Conservation (phyloP, 2,888 invertebrate genomes). For the Cyrtodaria siliqua region DNA sequence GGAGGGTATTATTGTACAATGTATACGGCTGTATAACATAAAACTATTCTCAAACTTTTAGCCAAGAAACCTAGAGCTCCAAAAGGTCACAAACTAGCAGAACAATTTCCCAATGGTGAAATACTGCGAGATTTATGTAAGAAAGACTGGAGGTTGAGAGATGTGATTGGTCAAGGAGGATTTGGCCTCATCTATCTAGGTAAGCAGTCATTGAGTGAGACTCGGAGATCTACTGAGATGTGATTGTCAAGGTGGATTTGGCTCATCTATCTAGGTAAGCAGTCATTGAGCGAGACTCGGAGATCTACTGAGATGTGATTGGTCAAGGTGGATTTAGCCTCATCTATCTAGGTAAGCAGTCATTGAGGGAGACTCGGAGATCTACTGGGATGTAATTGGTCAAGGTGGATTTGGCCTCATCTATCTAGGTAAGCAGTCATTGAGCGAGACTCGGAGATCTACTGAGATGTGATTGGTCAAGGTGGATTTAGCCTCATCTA, state of each 20-base stretch:
- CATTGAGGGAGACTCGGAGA: no score
- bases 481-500: slow-evolving; percentile 99
- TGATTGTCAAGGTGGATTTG: no score
- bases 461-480: slow-evolving; percentile 93
- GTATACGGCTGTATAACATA: no score
- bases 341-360: no score
- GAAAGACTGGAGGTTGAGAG: slow-evolving; percentile 94
- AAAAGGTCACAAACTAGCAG: slow-evolving; percentile 79
- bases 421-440: slow-evolving; percentile 94
- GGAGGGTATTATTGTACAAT: no score
- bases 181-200: slow-evolving; percentile 97
- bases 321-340: no score
- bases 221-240: background rate
- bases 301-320: background rate
- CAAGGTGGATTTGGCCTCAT: slow-evolving; percentile 97
- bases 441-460: no score
- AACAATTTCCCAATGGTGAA: slow-evolving; percentile 91
- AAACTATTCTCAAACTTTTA: slow-evolving; percentile 20
- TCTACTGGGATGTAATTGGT: slow-evolving; percentile 91
- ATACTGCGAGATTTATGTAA: slow-evolving; percentile 91
- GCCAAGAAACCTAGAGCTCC: slow-evolving; percentile 71
- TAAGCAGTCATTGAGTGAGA: slow-evolving; percentile 71
- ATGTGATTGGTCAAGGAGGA: slow-evolving; percentile 95
- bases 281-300: no score
- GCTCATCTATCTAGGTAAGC: slow-evolving; percentile 88